Evolutionary conservation across 2,113 vertebrate genomes (phyloP), one percentile per base, ranked within the genome.

Genomic region (Azemiops feae): DNA sequence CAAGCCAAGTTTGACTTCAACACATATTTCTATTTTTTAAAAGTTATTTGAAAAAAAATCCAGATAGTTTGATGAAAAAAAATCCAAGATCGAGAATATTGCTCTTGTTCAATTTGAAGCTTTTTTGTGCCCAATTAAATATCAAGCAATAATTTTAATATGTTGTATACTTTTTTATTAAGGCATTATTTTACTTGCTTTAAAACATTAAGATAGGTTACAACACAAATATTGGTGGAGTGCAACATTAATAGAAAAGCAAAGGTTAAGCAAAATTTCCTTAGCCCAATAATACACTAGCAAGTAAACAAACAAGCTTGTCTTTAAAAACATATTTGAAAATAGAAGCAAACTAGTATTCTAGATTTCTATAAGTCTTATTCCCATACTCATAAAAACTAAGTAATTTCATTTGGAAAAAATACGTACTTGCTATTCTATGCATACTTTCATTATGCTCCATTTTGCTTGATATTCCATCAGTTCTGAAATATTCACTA

Each of bases 381-480:
- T 87, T 87, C 55, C 25, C 22, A 39, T 60, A 92, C 18, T 39
- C 4, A 60, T 92, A 60, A 58, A 92, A n/a, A 25, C 85, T 39
- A 87, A 34, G 39, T 12, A 86, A 86, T 43, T 47, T 45, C 8
- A 39, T 47, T 58, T 91, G 47, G 53, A 45, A 91, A 85, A 64
- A 64, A 85, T 55, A 52, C 25, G 11, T 27, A 25, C 57, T 45
- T n/a, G 74, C 85, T 52, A 58, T 43, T 92, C 30, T 34, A 34
- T 69, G n/a, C 60, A 16, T 64, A 92, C 85, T 18, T 60, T 87
- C 50, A 91, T 85, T 53, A 53, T 53, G 23, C 47, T 91, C 54
- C 53, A 91, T 87, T 91, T 60, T 91, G 91, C 54, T 87, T 92
- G 43, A 10, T 57, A 87, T 39, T n/a, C 45, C 45, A 92, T 92